These are phyloP conservation scores for Mesocricetus auratus DNA, from an alignment of 2,113 vertebrate genomes.

Conservation along the genomic window DNA sequence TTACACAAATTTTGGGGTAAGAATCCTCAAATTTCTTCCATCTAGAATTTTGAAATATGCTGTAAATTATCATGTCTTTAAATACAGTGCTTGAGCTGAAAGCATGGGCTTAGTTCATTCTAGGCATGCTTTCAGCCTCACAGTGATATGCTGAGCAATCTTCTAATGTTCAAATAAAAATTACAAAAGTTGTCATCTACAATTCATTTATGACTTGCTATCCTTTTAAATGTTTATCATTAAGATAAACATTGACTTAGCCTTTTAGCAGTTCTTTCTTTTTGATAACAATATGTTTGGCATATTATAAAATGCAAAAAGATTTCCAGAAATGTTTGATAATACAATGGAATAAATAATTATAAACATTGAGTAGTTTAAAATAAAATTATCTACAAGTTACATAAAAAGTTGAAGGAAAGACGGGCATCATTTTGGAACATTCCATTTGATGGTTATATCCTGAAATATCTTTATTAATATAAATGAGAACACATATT, in stretches of 20 bases:
- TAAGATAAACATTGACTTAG: neutral
- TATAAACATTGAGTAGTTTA: slow-evolving; percentile 1
- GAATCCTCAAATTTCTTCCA: neutral
- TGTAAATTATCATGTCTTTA: neutral
- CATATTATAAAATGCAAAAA: neutral
- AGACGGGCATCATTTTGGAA: slow-evolving; percentile 16
- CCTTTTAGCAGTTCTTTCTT: neutral
- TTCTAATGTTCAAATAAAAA: neutral
- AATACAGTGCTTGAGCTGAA: neutral
- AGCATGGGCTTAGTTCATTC: neutral
- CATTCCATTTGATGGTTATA: neutral
- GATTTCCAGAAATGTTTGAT: neutral
- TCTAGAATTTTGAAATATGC: neutral
- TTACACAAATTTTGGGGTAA: neutral
- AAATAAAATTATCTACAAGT: slow-evolving; percentile 49
- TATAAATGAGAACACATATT: neutral
- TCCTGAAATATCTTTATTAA: neutral
- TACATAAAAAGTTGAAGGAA: neutral
- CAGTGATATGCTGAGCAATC: neutral
- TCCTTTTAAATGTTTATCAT: neutral
- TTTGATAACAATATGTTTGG: neutral
- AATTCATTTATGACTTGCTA: neutral
- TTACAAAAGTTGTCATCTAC: neutral
- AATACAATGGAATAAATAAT: slow-evolving; percentile 54
- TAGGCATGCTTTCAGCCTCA: neutral